phyloP scores from a whole-genome alignment of 1,140 invertebrate genomes.

The Phocides pigmalion region DNA sequence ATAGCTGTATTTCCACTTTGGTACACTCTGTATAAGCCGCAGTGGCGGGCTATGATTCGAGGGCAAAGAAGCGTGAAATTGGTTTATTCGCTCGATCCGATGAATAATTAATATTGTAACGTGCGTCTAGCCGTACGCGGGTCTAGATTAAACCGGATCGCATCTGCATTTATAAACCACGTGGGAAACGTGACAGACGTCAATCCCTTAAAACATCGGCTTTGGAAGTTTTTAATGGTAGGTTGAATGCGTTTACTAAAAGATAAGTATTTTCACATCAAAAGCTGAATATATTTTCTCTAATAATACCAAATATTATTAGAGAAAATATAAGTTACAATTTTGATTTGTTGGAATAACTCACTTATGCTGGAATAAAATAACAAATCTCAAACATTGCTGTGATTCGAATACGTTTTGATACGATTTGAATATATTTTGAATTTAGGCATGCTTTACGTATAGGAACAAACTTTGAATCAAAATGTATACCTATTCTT shows the following conservation, averaged over 20 bases:
- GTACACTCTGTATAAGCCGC: slow-evolving; percentile 50
- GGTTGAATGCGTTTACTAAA: not conserved
- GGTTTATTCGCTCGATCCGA: slow-evolving; percentile 79
- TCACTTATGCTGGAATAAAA: no score
- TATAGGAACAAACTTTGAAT: no score
- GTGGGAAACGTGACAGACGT: slow-evolving; percentile 50
- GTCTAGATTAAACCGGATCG: slow-evolving; percentile 54
- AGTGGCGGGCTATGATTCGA: slow-evolving; percentile 66
- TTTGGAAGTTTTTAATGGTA: slow-evolving; percentile 5
- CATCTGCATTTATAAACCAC: slow-evolving; percentile 66
- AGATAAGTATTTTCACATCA: not conserved
- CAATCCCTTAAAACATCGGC: slow-evolving; percentile 28
- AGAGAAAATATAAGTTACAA: no score
- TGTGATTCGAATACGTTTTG: no score
- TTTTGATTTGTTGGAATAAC: no score
- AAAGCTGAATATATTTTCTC: no score
- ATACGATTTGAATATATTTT: no score
- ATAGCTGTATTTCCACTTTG: slow-evolving; percentile 29
- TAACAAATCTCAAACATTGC: no score
- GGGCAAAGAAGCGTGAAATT: slow-evolving; percentile 81
- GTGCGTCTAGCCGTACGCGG: slow-evolving; percentile 58
- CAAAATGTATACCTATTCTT: no score
- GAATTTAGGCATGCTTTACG: no score
- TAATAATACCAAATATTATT: no score
- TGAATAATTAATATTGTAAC: slow-evolving; percentile 81